Conservation (phyloP, 2,888 invertebrate genomes). For the Himalopsyche tibetana region DNA sequence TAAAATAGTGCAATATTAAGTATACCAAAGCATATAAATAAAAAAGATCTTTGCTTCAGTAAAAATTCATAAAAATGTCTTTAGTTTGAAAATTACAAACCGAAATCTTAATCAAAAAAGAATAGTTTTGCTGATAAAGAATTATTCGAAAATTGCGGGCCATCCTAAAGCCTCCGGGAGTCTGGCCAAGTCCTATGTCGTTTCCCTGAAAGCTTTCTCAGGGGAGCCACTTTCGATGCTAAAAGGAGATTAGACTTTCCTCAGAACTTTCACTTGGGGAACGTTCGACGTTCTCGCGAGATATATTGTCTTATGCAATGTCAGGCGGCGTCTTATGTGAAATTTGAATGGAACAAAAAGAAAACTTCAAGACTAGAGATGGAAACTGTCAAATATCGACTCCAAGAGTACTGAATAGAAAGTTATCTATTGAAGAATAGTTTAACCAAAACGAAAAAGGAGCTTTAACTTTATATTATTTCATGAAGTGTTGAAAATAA, state of each 20-base stretch:
- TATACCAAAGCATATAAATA: too few relatives aligned
- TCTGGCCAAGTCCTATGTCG: slow-evolving; percentile 22
- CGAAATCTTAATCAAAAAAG: not conserved
- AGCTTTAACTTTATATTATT: too few relatives aligned
- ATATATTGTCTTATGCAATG: slow-evolving; percentile 44
- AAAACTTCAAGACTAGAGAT: not conserved
- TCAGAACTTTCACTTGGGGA: slow-evolving; percentile 41
- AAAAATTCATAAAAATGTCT: too few relatives aligned
- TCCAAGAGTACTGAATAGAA: not conserved
- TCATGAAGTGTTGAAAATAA: too few relatives aligned
- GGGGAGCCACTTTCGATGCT: slow-evolving; percentile 29
- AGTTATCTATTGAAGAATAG: too few relatives aligned
- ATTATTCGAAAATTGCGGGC: slow-evolving; percentile 23
- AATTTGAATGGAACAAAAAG: slow-evolving; percentile 35
- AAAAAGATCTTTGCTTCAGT: too few relatives aligned
- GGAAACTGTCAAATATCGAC: slow-evolving; percentile 34
- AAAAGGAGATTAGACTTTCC: slow-evolving; percentile 44
- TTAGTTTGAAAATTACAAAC: not conserved
- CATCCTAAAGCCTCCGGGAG: not conserved
- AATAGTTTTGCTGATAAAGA: slow-evolving; percentile 16
- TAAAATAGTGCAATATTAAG: too few relatives aligned
- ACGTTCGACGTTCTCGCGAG: slow-evolving; percentile 6
- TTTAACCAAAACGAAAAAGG: too few relatives aligned
- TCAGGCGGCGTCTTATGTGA: slow-evolving; percentile 23
- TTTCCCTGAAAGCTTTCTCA: slow-evolving; percentile 24